Percentiles rank a stretch among this genome's conserved stretches.
Conservation (phyloP, 2,113 vertebrate genomes). For the Callionymus lyra region DNA sequence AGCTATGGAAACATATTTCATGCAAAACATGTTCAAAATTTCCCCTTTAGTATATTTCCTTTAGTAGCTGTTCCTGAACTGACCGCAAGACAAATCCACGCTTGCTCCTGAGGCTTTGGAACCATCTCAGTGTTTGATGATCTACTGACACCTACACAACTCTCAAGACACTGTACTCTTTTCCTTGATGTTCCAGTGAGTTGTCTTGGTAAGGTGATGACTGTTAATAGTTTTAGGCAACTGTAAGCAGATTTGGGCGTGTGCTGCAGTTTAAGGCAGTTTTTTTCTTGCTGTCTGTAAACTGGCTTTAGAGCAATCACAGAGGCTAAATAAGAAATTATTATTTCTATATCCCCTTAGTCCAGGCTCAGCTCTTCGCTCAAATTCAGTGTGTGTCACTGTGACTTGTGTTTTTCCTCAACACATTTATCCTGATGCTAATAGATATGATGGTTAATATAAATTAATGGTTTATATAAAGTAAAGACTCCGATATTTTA, state of each 20-base stretch:
- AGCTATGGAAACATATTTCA: not conserved
- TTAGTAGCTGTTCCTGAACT: too few relatives aligned
- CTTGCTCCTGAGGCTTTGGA: too few relatives aligned
- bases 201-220: constrained; percentile 57
- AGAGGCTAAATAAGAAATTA: constrained; percentile 71
- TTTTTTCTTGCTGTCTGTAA: constrained; percentile 64
- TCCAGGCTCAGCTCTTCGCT: constrained; percentile 68
- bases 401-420: too few relatives aligned
- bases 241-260: constrained; percentile 67
- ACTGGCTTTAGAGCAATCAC: constrained; percentile 72
- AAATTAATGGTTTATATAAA: too few relatives aligned
- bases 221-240: constrained; percentile 69
- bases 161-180: constrained; percentile 16
- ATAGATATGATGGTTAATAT: too few relatives aligned
- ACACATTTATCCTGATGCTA: too few relatives aligned
- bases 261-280: constrained; percentile 60
- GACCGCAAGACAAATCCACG: too few relatives aligned
- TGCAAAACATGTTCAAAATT: not conserved
- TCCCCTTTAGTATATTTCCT: too few relatives aligned
- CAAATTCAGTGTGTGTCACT: constrained; percentile 76
- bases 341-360: constrained; percentile 75
- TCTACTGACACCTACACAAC: constrained; percentile 1
- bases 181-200: constrained; percentile 48
- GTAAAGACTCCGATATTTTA: too few relatives aligned
- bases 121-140: too few relatives aligned